Base-by-base conservation (phyloP, 2,797 vertebrate genomes). In the Gobionotothen gibberifrons region DNA sequence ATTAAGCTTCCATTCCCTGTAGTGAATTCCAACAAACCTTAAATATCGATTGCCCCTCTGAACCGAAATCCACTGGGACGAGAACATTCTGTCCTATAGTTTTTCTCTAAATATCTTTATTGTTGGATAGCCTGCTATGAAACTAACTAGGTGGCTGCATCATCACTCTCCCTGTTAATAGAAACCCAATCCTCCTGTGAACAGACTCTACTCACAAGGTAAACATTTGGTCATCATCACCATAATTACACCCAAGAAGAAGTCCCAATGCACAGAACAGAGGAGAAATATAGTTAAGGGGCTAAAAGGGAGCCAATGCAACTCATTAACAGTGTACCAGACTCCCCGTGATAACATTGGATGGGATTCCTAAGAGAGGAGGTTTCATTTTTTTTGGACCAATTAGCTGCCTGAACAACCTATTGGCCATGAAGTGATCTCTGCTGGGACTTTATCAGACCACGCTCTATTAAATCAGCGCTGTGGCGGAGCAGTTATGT, bases 401-500 rank as follows among this genome's bases (percentile, higher is more conserved):
- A 93, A 93, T 94, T 93, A 93, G 88, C 88, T 86, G 82, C 85
- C 83, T 85, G 74, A 86, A 86, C 81, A 92, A 86, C 86, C 89
- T 88, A 89, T 87, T 84, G 91, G 73, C 22, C 22, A 26, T 26
- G 22, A 26, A 26, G 22, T 26, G 22, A 26, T 93, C 82, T 92
- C 93, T 87, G 84, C 88, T 78, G 90, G 89, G 90, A 88, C 85
- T 84, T 90, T 90, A 89, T 89, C 80, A 85, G 85, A 89, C 84
- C 90, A 86, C 79, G 91, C 90, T 90, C 86, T 91, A 89, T 93
- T 93, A 93, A 89, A 90, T 88, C 82, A 80, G 78, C 80, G 79
- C 76, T 79, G 85, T 79, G 79, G 82, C 88, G 83, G 86, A 90
- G 83, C 86, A 83, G 85, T 87, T 87, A 88, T 90, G 87, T 85